phyloP scores from a whole-genome alignment of 2,113 vertebrate species.

The Dolichotis patagonum region DNA sequence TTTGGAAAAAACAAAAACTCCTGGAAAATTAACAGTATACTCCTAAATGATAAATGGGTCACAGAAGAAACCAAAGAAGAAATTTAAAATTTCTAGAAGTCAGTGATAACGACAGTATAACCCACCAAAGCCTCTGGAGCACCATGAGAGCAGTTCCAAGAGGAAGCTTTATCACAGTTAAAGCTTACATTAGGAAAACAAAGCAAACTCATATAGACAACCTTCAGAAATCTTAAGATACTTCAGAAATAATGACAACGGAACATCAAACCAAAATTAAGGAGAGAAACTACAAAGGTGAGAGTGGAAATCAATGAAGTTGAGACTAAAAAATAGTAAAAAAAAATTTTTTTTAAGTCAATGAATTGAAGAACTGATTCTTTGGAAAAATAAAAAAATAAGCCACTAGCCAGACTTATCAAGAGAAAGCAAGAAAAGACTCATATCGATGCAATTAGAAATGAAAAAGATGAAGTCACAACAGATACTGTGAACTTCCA shows the following conservation, averaged over 20 bases:
- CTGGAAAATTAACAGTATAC: neutral
- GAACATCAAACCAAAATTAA: too few species aligned
- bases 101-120: neutral
- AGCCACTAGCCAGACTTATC: neutral
- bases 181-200: too few species aligned
- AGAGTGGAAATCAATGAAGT: neutral
- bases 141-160: neutral
- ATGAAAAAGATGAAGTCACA: too few species aligned
- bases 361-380: neutral
- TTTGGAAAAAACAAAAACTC: neutral
- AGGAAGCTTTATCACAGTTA: neutral
- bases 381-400: neutral
- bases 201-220: too few species aligned
- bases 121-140: neutral
- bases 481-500: neutral
- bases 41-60: neutral
- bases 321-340: neutral
- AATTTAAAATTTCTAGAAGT: neutral
- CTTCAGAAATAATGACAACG: too few species aligned
- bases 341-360: neutral
- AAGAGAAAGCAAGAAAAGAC: neutral
- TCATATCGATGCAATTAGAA: too few species aligned
- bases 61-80: neutral
- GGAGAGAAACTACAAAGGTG: too few species aligned
- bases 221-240: too few species aligned